Evolutionary conservation across 37 sponge, comb jelly and placozoan genomes (phyloP), one percentile per base, ranked within the genome.

Genomic region (Halisarca cf. caerulea): DNA sequence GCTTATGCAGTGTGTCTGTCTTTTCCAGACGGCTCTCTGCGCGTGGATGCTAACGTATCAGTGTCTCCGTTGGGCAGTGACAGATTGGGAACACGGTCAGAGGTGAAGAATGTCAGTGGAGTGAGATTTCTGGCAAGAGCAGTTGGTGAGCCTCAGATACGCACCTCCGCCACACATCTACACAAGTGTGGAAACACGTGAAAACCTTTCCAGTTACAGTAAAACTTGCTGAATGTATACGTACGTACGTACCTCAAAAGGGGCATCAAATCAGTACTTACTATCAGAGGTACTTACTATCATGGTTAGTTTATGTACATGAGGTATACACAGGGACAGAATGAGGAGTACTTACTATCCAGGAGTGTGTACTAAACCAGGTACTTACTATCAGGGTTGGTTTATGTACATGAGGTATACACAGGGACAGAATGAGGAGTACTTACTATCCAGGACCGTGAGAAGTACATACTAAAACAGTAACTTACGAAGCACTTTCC

Each of bases 1-100:
- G n/a, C n/a, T n/a, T n/a, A n/a, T n/a, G n/a, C n/a, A n/a, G 58
- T 55, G n/a, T n/a, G n/a, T n/a, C n/a, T n/a, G n/a, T n/a, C n/a
- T n/a, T 40, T n/a, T 53, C 14, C 64, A 78, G 86, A 83, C 17
- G 92, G 85, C 5, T 84, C 92, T 18, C 42, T 91, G 34, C 77
- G 92, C 18, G 92, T 91, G 58, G 92, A 91, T 59, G 92, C 92
- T 38, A 91, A 91, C 69, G 78, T 91, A 23, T 91, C 92, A 5
- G 83, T 91, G 40, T 40, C 55, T 35, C 70, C 39, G n/a, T 3
- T 27, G 24, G 86, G 62, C 11, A 51, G 45, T 3, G 59, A 61
- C 8, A n/a, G 37, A 36, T 25, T 84, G 21, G 88, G 89, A 27
- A 79, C 58, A 30, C 68, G 82, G 36, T 78, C 89, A 9, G 92